These are phyloP conservation scores for Bradypus variegatus DNA, from an alignment of 2,797 vertebrate species.

Conservation along the genomic window DNA sequence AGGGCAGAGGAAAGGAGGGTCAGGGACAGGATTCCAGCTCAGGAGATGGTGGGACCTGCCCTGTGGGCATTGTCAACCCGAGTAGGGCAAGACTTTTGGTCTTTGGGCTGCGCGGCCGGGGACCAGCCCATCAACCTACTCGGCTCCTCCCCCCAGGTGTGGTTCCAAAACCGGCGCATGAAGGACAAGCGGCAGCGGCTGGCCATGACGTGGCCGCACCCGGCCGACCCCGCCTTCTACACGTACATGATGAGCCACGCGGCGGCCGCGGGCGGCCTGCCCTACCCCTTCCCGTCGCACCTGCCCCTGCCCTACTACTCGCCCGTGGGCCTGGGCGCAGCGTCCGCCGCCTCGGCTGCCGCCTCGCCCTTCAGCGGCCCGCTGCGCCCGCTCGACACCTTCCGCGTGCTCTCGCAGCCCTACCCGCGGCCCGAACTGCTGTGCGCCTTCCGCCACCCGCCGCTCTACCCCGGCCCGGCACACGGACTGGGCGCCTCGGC, in stretches of 20 bases:
- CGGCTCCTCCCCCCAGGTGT: slow-evolving; percentile 80
- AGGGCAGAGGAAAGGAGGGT: neutral
- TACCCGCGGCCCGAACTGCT: slow-evolving; percentile 96
- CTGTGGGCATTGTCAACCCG: neutral
- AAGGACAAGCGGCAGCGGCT: slow-evolving; percentile 97
- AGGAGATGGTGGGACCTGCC: neutral
- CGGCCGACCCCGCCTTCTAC: slow-evolving; percentile 97
- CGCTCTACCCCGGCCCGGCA: slow-evolving; percentile 85
- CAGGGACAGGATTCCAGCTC: neutral
- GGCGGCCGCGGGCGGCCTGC: slow-evolving; percentile 92
- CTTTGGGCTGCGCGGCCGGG: rapidly evolving
- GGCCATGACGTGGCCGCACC: slow-evolving; percentile 99
- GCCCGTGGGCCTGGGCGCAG: slow-evolving; percentile 86
- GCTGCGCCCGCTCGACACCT: slow-evolving; percentile 93
- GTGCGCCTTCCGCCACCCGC: slow-evolving; percentile 95
- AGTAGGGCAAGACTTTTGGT: neutral
- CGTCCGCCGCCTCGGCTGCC: slow-evolving; percentile 76
- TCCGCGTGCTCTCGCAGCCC: slow-evolving; percentile 93
- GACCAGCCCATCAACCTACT: neutral
- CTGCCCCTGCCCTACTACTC: slow-evolving; percentile 97
- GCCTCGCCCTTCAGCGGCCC: slow-evolving; percentile 86
- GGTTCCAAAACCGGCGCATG: slow-evolving; percentile 99
- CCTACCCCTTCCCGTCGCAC: slow-evolving; percentile 95
- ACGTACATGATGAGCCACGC: slow-evolving; percentile 99
- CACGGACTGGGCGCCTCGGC: slow-evolving; percentile 86